Evolutionary conservation across 2,797 vertebrate species (phyloP).

Genomic region (Manis crassicaudata): DNA sequence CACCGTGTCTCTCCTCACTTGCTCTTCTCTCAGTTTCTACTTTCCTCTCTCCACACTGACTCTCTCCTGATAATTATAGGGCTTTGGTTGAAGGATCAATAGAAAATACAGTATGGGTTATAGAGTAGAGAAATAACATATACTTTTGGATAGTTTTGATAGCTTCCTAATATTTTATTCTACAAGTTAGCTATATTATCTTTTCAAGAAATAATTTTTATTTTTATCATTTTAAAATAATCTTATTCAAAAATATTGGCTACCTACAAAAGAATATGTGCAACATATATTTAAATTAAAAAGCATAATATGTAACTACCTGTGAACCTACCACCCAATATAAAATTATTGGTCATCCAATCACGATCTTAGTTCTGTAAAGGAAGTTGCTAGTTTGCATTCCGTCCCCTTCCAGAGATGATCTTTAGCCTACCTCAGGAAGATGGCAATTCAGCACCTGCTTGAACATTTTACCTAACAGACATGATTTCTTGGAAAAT

Average conservation of each 20-base stretch:
- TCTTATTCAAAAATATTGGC: background rate
- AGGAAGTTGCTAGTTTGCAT: background rate
- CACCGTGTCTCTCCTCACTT: background rate
- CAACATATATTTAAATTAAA: constrained; percentile 9
- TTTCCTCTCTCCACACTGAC: background rate
- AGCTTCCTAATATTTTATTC: background rate
- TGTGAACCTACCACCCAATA: background rate
- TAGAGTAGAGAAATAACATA: background rate
- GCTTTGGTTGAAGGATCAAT: background rate
- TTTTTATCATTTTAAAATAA: too few relatives aligned
- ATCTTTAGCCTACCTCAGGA: background rate
- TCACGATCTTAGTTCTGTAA: background rate
- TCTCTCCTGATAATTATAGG: background rate
- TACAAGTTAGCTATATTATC: background rate
- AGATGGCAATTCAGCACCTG: background rate
- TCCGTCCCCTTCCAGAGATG: background rate
- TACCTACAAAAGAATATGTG: background rate
- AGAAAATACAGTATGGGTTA: background rate
- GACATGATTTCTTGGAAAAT: background rate
- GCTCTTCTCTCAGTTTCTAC: background rate
- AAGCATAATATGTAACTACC: background rate
- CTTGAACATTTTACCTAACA: background rate
- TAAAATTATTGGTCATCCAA: background rate
- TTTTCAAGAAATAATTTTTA: background rate
- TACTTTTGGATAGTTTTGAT: constrained; percentile 1